Evolutionary conservation across 1,140 invertebrate genomes (phyloP).

Genomic region (Nilaparvata lugens): DNA sequence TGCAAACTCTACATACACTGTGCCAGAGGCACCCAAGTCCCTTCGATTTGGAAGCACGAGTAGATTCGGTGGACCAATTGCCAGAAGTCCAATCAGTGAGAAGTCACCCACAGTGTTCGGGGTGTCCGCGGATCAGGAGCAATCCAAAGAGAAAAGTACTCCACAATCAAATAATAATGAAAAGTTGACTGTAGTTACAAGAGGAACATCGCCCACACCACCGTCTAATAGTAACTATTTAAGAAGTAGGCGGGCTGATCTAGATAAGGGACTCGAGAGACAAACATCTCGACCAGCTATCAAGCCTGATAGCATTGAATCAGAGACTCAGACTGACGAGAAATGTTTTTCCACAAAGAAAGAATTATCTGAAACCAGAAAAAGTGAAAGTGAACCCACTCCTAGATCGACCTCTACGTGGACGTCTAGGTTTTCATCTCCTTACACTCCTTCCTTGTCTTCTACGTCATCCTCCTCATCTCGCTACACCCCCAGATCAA

Average conservation of each 20-base stretch:
- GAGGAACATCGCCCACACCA: slow-evolving; percentile 65
- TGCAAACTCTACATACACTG: neutral
- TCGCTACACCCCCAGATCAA: slow-evolving; percentile 12
- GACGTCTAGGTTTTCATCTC: slow-evolving; percentile 3
- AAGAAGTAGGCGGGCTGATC: slow-evolving; percentile 53
- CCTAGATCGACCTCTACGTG: slow-evolving; percentile 6
- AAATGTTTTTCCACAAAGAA: slow-evolving; percentile 1
- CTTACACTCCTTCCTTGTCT: slow-evolving; percentile 1
- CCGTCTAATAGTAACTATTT: slow-evolving; percentile 52
- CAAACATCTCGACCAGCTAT: slow-evolving; percentile 14
- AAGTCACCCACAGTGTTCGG: slow-evolving; percentile 26
- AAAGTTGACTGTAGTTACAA: slow-evolving; percentile 49
- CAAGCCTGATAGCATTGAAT: slow-evolving; percentile 11
- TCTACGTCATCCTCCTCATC: slow-evolving; percentile 6
- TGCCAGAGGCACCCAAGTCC: neutral
- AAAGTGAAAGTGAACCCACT: neutral
- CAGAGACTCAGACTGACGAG: slow-evolving; percentile 22
- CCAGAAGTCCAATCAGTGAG: slow-evolving; percentile 23
- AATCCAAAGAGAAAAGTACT: neutral
- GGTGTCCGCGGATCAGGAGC: slow-evolving; percentile 17
- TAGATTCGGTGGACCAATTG: slow-evolving; percentile 24
- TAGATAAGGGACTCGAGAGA: slow-evolving; percentile 35
- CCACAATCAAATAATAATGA: slow-evolving; percentile 4
- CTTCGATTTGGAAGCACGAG: slow-evolving; percentile 21
- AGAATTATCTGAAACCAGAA: neutral